Evolutionary conservation across 1,140 invertebrate genomes (phyloP), one percentile per base, ranked within the genome.

Genomic region (Mamestra configurata): DNA sequence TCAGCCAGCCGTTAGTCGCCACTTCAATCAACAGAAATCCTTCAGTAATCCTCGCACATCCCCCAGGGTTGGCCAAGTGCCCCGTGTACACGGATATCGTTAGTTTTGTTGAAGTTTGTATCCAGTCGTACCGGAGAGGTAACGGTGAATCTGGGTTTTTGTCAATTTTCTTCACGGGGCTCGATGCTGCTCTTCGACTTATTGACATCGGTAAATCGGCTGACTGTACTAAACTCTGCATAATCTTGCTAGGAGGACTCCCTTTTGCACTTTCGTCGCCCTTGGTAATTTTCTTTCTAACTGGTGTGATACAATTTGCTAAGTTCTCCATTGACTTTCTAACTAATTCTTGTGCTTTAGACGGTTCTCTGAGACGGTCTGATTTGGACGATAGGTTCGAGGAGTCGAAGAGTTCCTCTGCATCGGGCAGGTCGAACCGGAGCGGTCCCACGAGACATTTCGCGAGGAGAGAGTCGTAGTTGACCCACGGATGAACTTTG

Each of bases 401-500:
- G 22, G 87, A 85, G 20, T 93, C 90, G 82, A 95, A 95, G 6
- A 95, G 84, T 83, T 96, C 95, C 27, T 96, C 95, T 4, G 94
- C 92, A 68, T 93, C 89, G 0, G 95, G 95, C 53, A 94, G 90
- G 8, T 95, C 88, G 49, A 93, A 87, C 51, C 95, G 95, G 4
- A 98, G 88, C 55, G 96, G 97, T 24, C 99, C 99, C 27, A 99
- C 96, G 27, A 97, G 95, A 94, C 99, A 99, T 94, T 99, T 99
- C 80, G 98, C 96, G 43, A 99, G 95, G 91, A 99, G 97, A 53
- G 98, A 98, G 89, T 99, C 97, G 92, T 98, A 99, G 94, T 99
- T 99, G 0, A 99, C 99, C 98, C 99, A 99, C 40, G 97, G 97
- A 94, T 99, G 99, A 27, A 99, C 97, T 94, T 99, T 97, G 90